Percentiles rank a stretch among this genome's conserved stretches.
Evolutionary conservation across 2,888 invertebrate species (phyloP).

Genomic region (Nowickia ferox): DNA sequence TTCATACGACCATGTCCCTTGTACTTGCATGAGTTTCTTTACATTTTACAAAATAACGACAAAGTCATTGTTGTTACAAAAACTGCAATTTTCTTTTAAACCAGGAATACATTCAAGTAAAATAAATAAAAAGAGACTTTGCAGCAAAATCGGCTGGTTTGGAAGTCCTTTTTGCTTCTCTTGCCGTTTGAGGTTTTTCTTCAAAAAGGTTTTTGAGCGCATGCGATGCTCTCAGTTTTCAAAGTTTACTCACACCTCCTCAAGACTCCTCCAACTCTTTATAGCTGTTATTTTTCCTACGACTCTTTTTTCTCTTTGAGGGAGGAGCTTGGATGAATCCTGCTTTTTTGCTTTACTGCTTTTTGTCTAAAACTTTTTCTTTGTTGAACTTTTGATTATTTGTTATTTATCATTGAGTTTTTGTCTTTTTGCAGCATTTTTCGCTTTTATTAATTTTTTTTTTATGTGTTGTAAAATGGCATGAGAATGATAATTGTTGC

Average conservation of each 20-base stretch:
- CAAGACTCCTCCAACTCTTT: neutral
- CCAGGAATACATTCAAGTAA: conserved; percentile 10
- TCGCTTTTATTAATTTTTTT: neutral
- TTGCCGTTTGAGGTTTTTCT: conserved; percentile 31
- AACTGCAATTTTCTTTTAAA: conserved; percentile 55
- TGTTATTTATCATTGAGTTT: conserved; percentile 37
- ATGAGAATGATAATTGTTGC: conserved; percentile 83
- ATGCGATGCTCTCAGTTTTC: conserved; percentile 53
- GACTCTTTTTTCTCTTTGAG: conserved; percentile 35
- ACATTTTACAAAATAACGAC: conserved; percentile 14
- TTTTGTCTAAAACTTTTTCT: conserved; percentile 15
- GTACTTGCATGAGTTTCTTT: neutral
- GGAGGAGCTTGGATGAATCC: conserved; percentile 51
- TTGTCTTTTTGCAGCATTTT: conserved; percentile 13
- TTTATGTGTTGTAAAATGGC: conserved; percentile 76
- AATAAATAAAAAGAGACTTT: conserved; percentile 19
- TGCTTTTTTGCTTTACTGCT: conserved; percentile 6
- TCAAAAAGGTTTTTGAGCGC: conserved; percentile 43
- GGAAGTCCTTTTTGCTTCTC: neutral
- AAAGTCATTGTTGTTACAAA: conserved; percentile 26
- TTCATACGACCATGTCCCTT: no score
- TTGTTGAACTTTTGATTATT: conserved; percentile 52
- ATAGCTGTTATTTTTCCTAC: conserved; percentile 6
- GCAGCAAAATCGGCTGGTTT: conserved; percentile 29
- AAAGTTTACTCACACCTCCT: conserved; percentile 48